Percentiles rank a stretch among this genome's conserved stretches.
Conservation (phyloP, 2,797 vertebrate genomes). For the Scolopax bukidnonensis region DNA sequence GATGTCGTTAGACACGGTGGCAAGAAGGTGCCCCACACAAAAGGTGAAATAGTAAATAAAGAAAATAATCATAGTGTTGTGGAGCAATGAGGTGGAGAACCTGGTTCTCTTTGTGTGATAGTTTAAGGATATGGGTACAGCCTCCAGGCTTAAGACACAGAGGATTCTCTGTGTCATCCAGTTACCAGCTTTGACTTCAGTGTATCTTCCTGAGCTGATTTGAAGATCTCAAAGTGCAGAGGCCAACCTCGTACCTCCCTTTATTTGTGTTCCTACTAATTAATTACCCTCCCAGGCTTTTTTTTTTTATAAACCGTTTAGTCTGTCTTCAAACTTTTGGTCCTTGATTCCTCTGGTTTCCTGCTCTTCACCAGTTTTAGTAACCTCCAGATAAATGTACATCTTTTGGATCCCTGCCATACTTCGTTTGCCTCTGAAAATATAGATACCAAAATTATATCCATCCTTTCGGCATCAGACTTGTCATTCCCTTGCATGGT, state of each 20-base stretch:
- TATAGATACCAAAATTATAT: background rate
- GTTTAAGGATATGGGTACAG: background rate
- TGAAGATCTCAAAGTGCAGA: background rate
- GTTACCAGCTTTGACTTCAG: background rate
- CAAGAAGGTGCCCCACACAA: background rate
- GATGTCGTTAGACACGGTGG: background rate
- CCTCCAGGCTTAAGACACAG: background rate
- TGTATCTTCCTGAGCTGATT: background rate
- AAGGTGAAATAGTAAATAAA: background rate
- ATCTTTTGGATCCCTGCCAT: background rate
- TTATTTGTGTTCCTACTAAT: background rate
- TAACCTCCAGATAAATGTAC: background rate
- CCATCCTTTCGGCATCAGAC: background rate
- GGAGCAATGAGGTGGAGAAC: background rate
- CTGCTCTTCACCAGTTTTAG: background rate
- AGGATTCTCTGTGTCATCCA: background rate
- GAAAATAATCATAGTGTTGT: background rate
- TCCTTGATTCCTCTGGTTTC: background rate
- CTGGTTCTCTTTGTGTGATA: background rate
- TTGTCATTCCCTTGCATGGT: background rate
- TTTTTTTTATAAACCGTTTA: background rate
- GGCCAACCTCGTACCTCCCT: background rate
- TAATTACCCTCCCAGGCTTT: background rate
- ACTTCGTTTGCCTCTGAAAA: background rate
- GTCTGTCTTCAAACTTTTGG: background rate